Percentiles rank a stretch among this genome's conserved stretches.
Evolutionary conservation across 2,888 invertebrate genomes (phyloP).

Genomic region (Synanthedon vespiformis): DNA sequence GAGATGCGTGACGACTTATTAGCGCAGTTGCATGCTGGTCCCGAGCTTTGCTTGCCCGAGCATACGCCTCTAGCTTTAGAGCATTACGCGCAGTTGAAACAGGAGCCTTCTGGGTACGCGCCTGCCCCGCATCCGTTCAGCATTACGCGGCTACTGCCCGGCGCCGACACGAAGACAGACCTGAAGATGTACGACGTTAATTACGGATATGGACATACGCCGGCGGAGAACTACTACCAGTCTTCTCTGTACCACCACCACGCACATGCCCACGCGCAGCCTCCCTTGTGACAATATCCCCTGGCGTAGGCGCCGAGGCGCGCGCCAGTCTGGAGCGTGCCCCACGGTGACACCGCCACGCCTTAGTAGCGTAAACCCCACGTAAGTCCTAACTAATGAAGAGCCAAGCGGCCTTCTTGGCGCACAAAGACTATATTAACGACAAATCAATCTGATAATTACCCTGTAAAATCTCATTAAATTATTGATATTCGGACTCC

Average conservation of each 20-base stretch:
- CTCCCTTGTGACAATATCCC: constrained; percentile 94
- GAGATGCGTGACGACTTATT: constrained; percentile 75
- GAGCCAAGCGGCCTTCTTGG: neutral
- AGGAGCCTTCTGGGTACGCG: constrained; percentile 82
- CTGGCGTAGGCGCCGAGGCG: constrained; percentile 78
- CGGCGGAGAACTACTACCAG: constrained; percentile 86
- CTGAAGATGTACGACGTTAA: constrained; percentile 93
- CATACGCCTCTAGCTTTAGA: constrained; percentile 71
- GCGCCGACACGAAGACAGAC: constrained; percentile 87
- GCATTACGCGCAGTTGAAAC: constrained; percentile 79
- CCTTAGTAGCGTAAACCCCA: constrained; percentile 16
- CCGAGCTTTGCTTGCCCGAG: constrained; percentile 73
- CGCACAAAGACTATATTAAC: neutral
- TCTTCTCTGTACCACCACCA: constrained; percentile 80
- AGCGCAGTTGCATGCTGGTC: constrained; percentile 78
- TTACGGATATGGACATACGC: constrained; percentile 64
- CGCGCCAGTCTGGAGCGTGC: constrained; percentile 33
- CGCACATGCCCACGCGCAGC: constrained; percentile 74
- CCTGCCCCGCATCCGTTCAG: constrained; percentile 93
- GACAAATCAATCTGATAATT: constrained; percentile 1
- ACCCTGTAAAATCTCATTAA: constrained; percentile 33
- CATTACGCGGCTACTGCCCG: constrained; percentile 91
- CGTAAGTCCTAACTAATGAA: constrained; percentile 9
- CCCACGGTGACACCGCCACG: constrained; percentile 23
- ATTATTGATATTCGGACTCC: constrained; percentile 53